These are phyloP conservation scores for Halcyon smyrnensis DNA, from an alignment of 2,797 vertebrate genomes.

Conservation along the genomic window DNA sequence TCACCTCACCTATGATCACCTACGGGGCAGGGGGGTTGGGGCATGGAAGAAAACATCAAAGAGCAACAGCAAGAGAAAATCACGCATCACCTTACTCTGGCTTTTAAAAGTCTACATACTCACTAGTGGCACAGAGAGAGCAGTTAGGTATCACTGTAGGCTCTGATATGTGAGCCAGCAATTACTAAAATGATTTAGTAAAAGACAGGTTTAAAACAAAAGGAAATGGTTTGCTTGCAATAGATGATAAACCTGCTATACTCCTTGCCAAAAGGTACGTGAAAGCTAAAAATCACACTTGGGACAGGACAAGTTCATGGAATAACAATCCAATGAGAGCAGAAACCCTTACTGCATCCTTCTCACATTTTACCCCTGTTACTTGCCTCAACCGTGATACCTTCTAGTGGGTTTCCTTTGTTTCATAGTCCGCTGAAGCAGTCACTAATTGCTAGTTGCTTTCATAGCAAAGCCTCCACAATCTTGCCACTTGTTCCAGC, in stretches of 20 bases:
- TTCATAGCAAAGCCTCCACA: neutral
- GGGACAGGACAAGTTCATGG: neutral
- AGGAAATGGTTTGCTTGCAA: neutral
- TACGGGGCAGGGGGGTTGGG: too few species aligned
- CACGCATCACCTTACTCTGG: neutral
- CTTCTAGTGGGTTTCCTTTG: neutral
- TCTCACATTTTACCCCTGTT: neutral
- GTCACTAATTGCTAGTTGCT: neutral
- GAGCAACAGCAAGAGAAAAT: neutral
- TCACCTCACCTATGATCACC: neutral
- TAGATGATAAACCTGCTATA: neutral
- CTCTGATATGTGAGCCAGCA: neutral
- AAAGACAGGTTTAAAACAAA: neutral
- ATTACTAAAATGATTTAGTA: neutral
- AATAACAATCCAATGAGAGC: neutral
- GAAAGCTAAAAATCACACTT: neutral
- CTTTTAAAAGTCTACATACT: neutral
- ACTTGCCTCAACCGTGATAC: neutral
- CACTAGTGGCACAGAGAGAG: neutral
- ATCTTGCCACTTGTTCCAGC: neutral
- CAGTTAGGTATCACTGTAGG: neutral
- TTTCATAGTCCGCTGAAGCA: neutral
- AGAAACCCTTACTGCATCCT: neutral
- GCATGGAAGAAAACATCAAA: neutral
- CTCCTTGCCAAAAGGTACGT: neutral